A percentile compares a stretch with the other conserved stretches of the same genome.
These are phyloP conservation scores for Pachydiplax longipennis DNA, from an alignment of 2,888 invertebrate genomes.

Conservation along the genomic window DNA sequence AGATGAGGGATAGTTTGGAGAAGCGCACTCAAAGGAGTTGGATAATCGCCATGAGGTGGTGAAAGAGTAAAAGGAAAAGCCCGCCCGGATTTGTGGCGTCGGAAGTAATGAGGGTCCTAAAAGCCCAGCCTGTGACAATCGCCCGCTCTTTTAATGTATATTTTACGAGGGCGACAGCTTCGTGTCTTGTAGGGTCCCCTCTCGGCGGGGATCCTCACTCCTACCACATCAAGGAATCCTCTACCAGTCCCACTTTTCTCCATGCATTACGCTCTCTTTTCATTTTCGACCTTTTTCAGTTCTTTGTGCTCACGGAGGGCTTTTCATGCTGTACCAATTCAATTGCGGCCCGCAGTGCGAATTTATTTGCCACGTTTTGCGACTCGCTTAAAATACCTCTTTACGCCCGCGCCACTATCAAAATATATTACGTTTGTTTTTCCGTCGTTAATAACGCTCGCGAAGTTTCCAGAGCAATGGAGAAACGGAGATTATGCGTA, in stretches of 20 bases:
- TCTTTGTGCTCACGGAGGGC: not conserved
- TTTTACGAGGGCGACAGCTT: slow-evolving; percentile 34
- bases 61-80: slow-evolving; percentile 6
- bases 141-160: slow-evolving; percentile 28
- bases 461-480: not conserved
- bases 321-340: not conserved
- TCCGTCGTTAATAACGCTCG: not conserved
- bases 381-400: not conserved
- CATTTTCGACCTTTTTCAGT: slow-evolving; percentile 14
- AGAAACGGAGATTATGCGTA: not conserved
- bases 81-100: not conserved
- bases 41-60: not conserved
- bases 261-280: not conserved
- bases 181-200: slow-evolving; percentile 19
- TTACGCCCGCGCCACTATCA: not conserved
- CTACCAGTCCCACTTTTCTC: not conserved
- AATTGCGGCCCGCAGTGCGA: not conserved
- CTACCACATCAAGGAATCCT: slow-evolving; percentile 2
- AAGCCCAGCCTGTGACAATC: slow-evolving; percentile 28
- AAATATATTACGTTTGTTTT: not conserved
- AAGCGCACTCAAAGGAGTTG: not conserved
- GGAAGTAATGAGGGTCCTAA: slow-evolving; percentile 23
- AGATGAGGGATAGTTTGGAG: not conserved
- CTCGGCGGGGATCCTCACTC: slow-evolving; percentile 23
- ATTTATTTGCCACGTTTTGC: not conserved